phyloP scores from a whole-genome alignment of 2,888 invertebrate species.

The Geotrupes spiniger region DNA sequence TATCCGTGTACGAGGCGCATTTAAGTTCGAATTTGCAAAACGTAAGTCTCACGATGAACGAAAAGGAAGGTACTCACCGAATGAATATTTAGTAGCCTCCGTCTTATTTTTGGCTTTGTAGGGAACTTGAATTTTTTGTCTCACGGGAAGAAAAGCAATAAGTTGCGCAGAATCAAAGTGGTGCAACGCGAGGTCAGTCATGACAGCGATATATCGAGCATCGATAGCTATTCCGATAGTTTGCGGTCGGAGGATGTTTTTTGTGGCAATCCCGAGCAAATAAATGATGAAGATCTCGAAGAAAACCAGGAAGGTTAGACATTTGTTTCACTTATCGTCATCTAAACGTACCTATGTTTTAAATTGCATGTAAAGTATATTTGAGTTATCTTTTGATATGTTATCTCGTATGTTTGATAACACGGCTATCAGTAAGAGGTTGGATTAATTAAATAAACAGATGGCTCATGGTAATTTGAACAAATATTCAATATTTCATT shows the following conservation, averaged over 20 bases:
- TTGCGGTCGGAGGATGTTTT: conserved; percentile 53
- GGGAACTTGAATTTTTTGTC: conserved; percentile 49
- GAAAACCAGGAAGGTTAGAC: background rate
- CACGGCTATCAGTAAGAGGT: too few species aligned
- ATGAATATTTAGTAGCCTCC: background rate
- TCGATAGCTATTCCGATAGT: conserved; percentile 47
- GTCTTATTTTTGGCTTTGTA: conserved; percentile 24
- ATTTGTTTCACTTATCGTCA: background rate
- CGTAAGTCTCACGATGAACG: conserved; percentile 51
- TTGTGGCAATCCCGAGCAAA: conserved; percentile 13
- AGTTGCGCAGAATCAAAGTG: conserved; percentile 46
- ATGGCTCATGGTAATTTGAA: background rate
- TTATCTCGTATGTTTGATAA: too few species aligned
- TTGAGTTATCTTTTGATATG: too few species aligned
- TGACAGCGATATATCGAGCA: conserved; percentile 48
- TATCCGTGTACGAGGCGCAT: conserved; percentile 53
- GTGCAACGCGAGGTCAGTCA: conserved; percentile 37
- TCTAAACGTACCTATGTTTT: too few species aligned
- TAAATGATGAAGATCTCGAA: conserved; percentile 15
- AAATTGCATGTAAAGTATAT: too few species aligned
- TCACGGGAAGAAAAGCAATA: conserved; percentile 46
- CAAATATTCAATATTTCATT: too few species aligned
- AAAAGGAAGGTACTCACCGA: conserved; percentile 46
- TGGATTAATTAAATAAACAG: background rate
- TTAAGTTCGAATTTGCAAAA: conserved; percentile 53